These are phyloP conservation scores for Drosophila pseudotalamancana DNA, from an alignment of 2,888 invertebrate species.

Conservation along the genomic window DNA sequence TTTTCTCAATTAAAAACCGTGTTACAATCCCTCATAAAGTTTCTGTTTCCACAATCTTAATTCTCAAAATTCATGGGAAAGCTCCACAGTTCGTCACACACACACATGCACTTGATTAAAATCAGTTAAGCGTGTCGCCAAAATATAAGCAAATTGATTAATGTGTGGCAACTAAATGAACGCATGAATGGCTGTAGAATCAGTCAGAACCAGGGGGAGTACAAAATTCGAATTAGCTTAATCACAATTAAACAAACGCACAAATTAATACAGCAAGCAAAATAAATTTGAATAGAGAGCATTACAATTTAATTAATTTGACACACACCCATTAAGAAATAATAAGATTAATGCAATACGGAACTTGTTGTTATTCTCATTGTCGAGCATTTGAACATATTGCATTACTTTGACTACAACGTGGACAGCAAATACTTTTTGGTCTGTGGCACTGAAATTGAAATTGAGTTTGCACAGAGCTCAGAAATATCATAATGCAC, in stretches of 20 bases:
- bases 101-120: not conserved
- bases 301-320: constrained; percentile 54
- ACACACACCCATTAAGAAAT: constrained; percentile 4
- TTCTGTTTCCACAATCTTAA: not conserved
- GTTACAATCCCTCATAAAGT: not conserved
- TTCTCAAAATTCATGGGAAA: constrained; percentile 1
- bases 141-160: constrained; percentile 42
- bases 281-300: constrained; percentile 15
- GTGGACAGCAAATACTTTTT: constrained; percentile 34
- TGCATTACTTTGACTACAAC: constrained; percentile 8
- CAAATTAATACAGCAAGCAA: constrained; percentile 19
- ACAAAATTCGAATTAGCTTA: constrained; percentile 35
- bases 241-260: constrained; percentile 45
- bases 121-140: constrained; percentile 31
- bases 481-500: not conserved
- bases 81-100: not conserved
- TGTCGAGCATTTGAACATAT: constrained; percentile 20
- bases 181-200: constrained; percentile 43
- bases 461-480: constrained; percentile 30
- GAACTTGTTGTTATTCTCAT: constrained; percentile 32
- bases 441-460: constrained; percentile 29
- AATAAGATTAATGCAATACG: no score
- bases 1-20: not conserved
- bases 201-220: constrained; percentile 2
- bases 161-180: constrained; percentile 40